Evolutionary conservation across 2,888 invertebrate genomes (phyloP), one percentile per base, ranked within the genome.

Genomic region (Neoaliturus tenellus): DNA sequence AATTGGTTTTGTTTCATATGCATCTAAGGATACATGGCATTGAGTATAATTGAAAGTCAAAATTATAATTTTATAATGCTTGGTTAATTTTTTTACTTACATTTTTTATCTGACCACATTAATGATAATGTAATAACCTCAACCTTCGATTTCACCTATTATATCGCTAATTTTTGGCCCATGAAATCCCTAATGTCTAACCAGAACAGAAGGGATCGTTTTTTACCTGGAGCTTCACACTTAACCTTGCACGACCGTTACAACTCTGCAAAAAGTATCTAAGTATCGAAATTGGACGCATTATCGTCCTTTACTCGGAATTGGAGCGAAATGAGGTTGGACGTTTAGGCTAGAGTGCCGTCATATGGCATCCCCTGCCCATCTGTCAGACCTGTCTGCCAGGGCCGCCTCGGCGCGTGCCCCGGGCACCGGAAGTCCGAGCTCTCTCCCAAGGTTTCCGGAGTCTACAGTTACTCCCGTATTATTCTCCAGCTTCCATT

Each of bases 381-480:
- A 78, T 78, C 78, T 78, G 78, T 78, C 75, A 6, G 75, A n/a
- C 25, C 75, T 44, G 71, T n/a, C 73, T 20, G 73, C 39, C 39
- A 5, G 73, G 3, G 23, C 8, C 5, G 28, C n/a, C 35, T 35
- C 8, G 35, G 23, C 78, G 78, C 78, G 78, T 78, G 78, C 55
- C 51, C 17, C 35, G 78, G 78, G 6, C 78, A 78, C 55, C 78
- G 78, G 78, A 78, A 78, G 78, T 78, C 78, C 78, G 55, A 20
- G 10, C 75, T 31, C 78, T 17, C 75, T 23, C 35, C 35, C 4
- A 4, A n/a, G 31, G 55, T 48, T 78, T 78, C 78, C 78, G 78
- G 33, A 31, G 48, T 78, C 78, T 78, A 78, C 78, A 44, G 75
- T 75, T 75, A 75, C 75, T 75, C 75, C 75, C 75, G 39, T 75